Percentiles rank a stretch among this genome's conserved stretches.
Evolutionary conservation across 2,888 invertebrate species (phyloP).

Genomic region (Lathronympha strigana): DNA sequence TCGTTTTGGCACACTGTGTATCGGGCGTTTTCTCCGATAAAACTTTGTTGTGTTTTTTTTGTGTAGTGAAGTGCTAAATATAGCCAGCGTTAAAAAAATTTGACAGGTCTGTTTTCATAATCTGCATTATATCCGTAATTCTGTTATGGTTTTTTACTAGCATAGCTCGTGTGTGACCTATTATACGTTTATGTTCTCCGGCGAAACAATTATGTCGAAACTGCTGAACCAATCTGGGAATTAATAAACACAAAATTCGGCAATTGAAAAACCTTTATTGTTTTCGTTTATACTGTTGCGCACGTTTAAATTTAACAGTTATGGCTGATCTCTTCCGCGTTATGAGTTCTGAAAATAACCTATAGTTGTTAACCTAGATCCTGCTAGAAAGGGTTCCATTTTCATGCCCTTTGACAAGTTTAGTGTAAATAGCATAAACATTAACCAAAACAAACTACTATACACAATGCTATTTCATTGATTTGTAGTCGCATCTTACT

Average conservation of each 20-base stretch:
- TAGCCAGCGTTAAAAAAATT: slow-evolving; percentile 14
- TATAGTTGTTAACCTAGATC: slow-evolving; percentile 27
- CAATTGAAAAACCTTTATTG: slow-evolving; percentile 29
- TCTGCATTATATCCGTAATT: slow-evolving; percentile 4
- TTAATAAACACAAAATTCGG: slow-evolving; percentile 31
- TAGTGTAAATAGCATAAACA: too few species aligned
- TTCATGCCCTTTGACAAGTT: slow-evolving; percentile 1
- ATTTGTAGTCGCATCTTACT: too few species aligned
- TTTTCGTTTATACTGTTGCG: neutral
- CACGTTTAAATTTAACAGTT: slow-evolving; percentile 9
- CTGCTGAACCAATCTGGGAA: slow-evolving; percentile 19
- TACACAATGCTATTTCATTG: too few species aligned
- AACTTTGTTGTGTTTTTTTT: slow-evolving; percentile 13
- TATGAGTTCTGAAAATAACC: slow-evolving; percentile 28
- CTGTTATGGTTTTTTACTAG: slow-evolving; percentile 6
- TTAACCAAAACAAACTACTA: too few species aligned
- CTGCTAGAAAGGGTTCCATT: slow-evolving; percentile 4
- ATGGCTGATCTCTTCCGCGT: slow-evolving; percentile 10
- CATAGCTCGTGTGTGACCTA: slow-evolving; percentile 28
- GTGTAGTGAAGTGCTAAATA: slow-evolving; percentile 14
- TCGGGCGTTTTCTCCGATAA: slow-evolving; percentile 21
- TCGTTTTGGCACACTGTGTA: slow-evolving; percentile 29
- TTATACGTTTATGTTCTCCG: slow-evolving; percentile 28
- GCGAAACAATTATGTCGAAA: slow-evolving; percentile 27
- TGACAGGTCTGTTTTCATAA: slow-evolving; percentile 31